A percentile compares a stretch with the other conserved stretches of the same genome.
These are phyloP conservation scores for Gymnosoma rotundatum DNA, from an alignment of 2,888 invertebrate genomes.

Conservation along the genomic window DNA sequence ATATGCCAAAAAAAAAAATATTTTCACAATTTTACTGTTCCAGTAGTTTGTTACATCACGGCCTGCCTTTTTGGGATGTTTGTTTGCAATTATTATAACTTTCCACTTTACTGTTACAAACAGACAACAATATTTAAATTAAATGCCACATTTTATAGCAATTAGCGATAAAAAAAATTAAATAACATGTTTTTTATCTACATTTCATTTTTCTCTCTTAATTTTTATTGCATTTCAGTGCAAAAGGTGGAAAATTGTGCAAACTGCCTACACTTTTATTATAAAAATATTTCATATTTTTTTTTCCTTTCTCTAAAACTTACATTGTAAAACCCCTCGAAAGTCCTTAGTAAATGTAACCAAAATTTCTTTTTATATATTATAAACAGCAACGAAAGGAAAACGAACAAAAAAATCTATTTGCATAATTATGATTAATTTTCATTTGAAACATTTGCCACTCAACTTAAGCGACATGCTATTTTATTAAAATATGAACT, in stretches of 20 bases:
- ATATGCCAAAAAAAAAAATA: too few relatives aligned
- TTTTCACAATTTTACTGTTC: too few relatives aligned
- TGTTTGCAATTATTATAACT: too few relatives aligned
- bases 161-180: slow-evolving; percentile 25
- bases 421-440: slow-evolving; percentile 71
- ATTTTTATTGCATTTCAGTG: slow-evolving; percentile 20
- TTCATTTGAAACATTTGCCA: slow-evolving; percentile 67
- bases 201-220: slow-evolving; percentile 3
- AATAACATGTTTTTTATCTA: slow-evolving; percentile 47
- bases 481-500: slow-evolving; percentile 52
- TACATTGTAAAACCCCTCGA: background rate
- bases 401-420: slow-evolving; percentile 27
- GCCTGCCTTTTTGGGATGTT: too few relatives aligned
- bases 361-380: slow-evolving; percentile 17
- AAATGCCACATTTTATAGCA: background rate
- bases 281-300: slow-evolving; percentile 9
- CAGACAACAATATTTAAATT: background rate
- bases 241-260: slow-evolving; percentile 68
- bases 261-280: slow-evolving; percentile 65
- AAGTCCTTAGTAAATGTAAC: slow-evolving; percentile 21
- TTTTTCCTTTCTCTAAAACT: background rate
- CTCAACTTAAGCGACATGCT: slow-evolving; percentile 66
- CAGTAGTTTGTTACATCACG: too few relatives aligned
- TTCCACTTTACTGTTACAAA: background rate
- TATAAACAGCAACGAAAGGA: background rate